Base-by-base conservation (phyloP, 2,888 invertebrate genomes). In the Osedax frankpressi region DNA sequence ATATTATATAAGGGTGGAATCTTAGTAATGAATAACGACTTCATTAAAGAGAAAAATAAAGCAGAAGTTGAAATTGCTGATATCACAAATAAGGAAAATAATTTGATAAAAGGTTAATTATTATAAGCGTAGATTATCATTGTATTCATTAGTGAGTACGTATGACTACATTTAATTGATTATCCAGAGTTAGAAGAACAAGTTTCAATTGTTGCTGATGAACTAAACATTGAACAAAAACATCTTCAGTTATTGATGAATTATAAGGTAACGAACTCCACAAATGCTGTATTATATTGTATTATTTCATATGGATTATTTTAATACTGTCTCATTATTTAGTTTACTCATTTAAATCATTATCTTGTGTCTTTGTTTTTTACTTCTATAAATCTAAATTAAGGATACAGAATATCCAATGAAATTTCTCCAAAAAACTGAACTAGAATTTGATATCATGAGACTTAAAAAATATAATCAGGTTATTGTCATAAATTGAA, bases 331-430 rank as follows among this genome's bases (percentile, higher is more conserved):
- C n/a, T n/a, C n/a, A n/a, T n/a, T n/a, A n/a, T n/a, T n/a, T n/a
- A n/a, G n/a, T n/a, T n/a, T n/a, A n/a, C n/a, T n/a, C n/a, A n/a
- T n/a, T n/a, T n/a, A n/a, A n/a, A n/a, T n/a, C n/a, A n/a, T n/a
- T n/a, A n/a, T n/a, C n/a, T n/a, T n/a, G n/a, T n/a, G n/a, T n/a
- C n/a, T n/a, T n/a, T n/a, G n/a, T n/a, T n/a, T n/a, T n/a, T n/a
- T n/a, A n/a, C n/a, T n/a, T n/a, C n/a, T n/a, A n/a, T n/a, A n/a
- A n/a, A n/a, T n/a, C n/a, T 63, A 30, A 60, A 75, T 77, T 14
- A 75, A 82, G 81, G 83, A 83, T 76, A 83, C 82, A 76, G 83
- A 82, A 75, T 83, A 83, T 74, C 82, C 83, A 72, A 81, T 83
- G n/a, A 83, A 83, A 76, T 81, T 81, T 6, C 80, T 83, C 79